A percentile compares a stretch with the other conserved stretches of the same genome.
These are phyloP conservation scores for Schizopygopsis malacanthus DNA, from an alignment of 2,797 vertebrate genomes.

Conservation along the genomic window DNA sequence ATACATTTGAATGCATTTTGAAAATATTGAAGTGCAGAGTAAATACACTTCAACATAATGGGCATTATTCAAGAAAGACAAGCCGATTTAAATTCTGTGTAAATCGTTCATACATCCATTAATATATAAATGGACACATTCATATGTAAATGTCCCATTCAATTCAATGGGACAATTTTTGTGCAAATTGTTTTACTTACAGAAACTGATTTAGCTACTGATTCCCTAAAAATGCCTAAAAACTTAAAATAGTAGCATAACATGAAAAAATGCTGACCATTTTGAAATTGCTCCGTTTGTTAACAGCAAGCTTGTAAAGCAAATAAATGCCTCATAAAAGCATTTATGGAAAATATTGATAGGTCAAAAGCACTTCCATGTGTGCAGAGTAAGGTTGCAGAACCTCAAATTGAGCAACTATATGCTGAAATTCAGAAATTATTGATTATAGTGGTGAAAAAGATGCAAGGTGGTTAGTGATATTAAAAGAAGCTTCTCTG, in stretches of 20 bases:
- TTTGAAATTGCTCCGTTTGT: background rate
- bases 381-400: background rate
- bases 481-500: constrained; percentile 74
- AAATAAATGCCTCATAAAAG: background rate
- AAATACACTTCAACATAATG: background rate
- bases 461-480: constrained; percentile 76
- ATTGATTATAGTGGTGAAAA: constrained; percentile 72
- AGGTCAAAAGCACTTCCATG: background rate
- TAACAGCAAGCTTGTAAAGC: background rate
- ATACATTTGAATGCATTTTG: background rate
- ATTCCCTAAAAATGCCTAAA: background rate
- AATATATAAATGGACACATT: background rate
- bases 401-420: background rate
- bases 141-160: constrained; percentile 4
- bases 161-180: background rate
- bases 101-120: background rate
- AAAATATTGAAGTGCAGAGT: background rate
- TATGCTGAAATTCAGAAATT: constrained; percentile 58
- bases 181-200: background rate
- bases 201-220: background rate
- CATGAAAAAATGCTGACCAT: background rate
- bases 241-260: background rate
- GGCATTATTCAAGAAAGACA: background rate
- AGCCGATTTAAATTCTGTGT: background rate
- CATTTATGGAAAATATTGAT: background rate